These are phyloP conservation scores for Heptranchias perlo DNA, from an alignment of 2,113 vertebrate genomes.

Conservation along the genomic window DNA sequence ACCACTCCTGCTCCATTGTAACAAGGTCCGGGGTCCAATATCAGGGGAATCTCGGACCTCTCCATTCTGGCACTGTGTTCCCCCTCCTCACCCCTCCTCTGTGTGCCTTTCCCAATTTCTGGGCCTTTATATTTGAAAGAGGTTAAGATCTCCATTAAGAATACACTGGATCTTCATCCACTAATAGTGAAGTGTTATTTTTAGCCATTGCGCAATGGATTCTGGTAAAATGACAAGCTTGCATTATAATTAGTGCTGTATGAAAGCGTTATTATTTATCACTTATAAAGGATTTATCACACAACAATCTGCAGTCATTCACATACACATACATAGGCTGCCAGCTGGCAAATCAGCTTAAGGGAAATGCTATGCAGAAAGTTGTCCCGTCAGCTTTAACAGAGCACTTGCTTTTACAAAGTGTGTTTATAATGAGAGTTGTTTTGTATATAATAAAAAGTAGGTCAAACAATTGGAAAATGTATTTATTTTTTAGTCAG, in stretches of 20 bases:
- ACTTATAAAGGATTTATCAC: not conserved
- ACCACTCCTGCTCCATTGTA: too few relatives aligned
- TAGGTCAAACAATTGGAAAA: not conserved
- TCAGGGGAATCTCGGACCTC: too few relatives aligned
- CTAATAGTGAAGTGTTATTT: not conserved
- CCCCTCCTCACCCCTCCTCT: too few relatives aligned
- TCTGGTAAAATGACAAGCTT: not conserved
- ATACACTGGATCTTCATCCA: too few relatives aligned
- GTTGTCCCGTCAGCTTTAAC: not conserved
- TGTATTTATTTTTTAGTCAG: not conserved
- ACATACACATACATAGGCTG: not conserved
- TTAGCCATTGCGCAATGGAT: not conserved
- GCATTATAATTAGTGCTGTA: not conserved
- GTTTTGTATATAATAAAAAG: not conserved
- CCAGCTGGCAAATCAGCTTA: too few relatives aligned
- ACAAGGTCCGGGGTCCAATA: too few relatives aligned
- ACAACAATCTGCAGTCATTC: not conserved
- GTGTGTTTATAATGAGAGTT: not conserved
- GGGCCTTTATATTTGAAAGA: too few relatives aligned
- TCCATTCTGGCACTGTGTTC: too few relatives aligned
- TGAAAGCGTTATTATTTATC: not conserved
- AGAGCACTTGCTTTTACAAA: not conserved
- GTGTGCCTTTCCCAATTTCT: too few relatives aligned
- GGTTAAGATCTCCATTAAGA: too few relatives aligned
- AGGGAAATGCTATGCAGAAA: not conserved